Evolutionary conservation across 2,888 invertebrate genomes (phyloP).

Genomic region (Plagiodera versicolora): DNA sequence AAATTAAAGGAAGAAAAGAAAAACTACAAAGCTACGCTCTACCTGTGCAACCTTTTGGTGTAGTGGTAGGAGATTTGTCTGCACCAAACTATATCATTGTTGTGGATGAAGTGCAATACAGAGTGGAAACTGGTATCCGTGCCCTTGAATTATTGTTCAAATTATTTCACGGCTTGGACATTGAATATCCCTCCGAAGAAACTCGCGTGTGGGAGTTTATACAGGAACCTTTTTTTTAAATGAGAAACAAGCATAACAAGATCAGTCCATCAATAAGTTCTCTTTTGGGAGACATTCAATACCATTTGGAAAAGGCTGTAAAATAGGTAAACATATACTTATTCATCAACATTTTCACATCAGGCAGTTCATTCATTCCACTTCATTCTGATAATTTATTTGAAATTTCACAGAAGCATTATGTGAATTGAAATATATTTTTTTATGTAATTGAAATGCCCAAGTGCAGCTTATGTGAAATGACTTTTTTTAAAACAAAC

Average conservation of each 20-base stretch:
- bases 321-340: background rate
- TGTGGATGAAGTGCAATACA: slow-evolving; percentile 16
- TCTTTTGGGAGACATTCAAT: slow-evolving; percentile 12
- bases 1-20: slow-evolving; percentile 6
- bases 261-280: slow-evolving; percentile 8
- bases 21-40: slow-evolving; percentile 4
- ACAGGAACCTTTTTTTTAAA: slow-evolving; percentile 12
- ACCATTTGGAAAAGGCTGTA: slow-evolving; percentile 1
- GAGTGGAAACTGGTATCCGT: slow-evolving; percentile 16
- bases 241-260: slow-evolving; percentile 6
- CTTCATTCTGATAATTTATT: background rate
- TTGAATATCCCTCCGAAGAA: slow-evolving; percentile 14
- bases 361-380: background rate
- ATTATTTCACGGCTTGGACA: slow-evolving; percentile 12
- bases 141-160: slow-evolving; percentile 14
- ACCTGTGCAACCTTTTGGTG: slow-evolving; percentile 6
- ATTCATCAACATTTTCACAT: background rate
- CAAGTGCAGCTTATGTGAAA: slow-evolving; percentile 4
- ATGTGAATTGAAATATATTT: background rate
- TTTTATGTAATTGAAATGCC: slow-evolving; percentile 10
- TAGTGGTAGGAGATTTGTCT: slow-evolving; percentile 6
- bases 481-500: background rate
- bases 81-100: slow-evolving; percentile 14
- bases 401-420: background rate
- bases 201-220: slow-evolving; percentile 16